Conservation (phyloP, 1,140 invertebrate genomes). For the Andrena cerasifolii region DNA sequence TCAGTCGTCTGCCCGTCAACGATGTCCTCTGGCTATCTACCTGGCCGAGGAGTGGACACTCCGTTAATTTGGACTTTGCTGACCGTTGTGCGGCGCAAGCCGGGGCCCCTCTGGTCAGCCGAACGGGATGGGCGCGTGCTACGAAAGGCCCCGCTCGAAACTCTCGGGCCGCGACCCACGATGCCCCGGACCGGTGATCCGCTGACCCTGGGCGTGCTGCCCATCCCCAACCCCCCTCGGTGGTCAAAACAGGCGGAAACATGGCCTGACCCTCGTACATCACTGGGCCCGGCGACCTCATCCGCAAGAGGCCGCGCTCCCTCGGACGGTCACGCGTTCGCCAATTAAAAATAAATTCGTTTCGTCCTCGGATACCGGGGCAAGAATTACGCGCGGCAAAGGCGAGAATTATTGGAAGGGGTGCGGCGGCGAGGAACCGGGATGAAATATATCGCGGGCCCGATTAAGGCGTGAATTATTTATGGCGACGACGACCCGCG, state of each 20-base stretch:
- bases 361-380: conserved; percentile 21
- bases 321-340: conserved; percentile 35
- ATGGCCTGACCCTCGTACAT: conserved; percentile 81
- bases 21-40: conserved; percentile 30
- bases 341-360: conserved; percentile 70
- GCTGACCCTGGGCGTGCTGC: conserved; percentile 79
- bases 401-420: conserved; percentile 11
- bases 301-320: conserved; percentile 2
- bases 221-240: conserved; percentile 78
- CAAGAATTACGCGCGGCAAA: no score
- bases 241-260: conserved; percentile 83
- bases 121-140: conserved; percentile 71
- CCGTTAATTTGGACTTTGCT: conserved; percentile 74
- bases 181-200: conserved; percentile 74
- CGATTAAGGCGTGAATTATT: conserved; percentile 44
- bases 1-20: conserved; percentile 28
- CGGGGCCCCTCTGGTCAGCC: neutral
- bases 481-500: no score
- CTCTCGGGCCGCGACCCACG: conserved; percentile 74
- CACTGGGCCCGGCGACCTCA: conserved; percentile 29
- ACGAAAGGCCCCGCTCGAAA: conserved; percentile 50
- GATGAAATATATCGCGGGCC: conserved; percentile 30
- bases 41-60: conserved; percentile 58
- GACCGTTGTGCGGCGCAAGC: conserved; percentile 46
- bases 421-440: neutral